These are phyloP conservation scores for Pangasianodon gigas DNA, from an alignment of 2,113 vertebrate species.

Conservation along the genomic window DNA sequence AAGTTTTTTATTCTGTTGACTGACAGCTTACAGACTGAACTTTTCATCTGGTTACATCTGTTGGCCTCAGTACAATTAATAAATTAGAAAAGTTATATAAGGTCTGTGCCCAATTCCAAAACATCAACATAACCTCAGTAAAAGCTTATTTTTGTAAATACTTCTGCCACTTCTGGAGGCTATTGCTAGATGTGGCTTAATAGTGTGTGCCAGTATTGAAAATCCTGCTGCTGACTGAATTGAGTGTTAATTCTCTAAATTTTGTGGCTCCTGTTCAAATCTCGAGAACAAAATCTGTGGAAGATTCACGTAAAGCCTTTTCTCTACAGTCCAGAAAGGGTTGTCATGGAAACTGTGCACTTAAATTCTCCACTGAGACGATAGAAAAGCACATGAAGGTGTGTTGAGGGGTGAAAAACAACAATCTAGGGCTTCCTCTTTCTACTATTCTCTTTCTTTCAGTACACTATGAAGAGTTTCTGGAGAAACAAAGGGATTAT, in stretches of 20 bases:
- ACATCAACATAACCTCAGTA: not conserved
- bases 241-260: not conserved
- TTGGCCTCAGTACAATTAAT: not conserved
- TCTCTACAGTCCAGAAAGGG: constrained; percentile 59
- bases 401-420: constrained; percentile 56
- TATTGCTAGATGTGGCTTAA: not conserved
- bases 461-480: constrained; percentile 1
- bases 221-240: not conserved
- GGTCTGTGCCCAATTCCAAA: not conserved
- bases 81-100: not conserved
- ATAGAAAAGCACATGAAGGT: constrained; percentile 62
- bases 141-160: not conserved
- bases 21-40: not conserved
- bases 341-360: constrained; percentile 85
- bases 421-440: constrained; percentile 36
- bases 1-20: not conserved
- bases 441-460: constrained; percentile 29
- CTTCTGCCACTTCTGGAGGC: not conserved
- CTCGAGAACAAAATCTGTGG: constrained; percentile 51
- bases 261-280: constrained; percentile 33
- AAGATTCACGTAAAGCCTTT: constrained; percentile 61
- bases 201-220: not conserved
- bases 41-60: not conserved
- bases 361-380: constrained; percentile 70
- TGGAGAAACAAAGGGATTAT: constrained; percentile 48